These are phyloP conservation scores for Xiphophorus maculatus DNA, from an alignment of 2,113 vertebrate species.

Conservation along the genomic window DNA sequence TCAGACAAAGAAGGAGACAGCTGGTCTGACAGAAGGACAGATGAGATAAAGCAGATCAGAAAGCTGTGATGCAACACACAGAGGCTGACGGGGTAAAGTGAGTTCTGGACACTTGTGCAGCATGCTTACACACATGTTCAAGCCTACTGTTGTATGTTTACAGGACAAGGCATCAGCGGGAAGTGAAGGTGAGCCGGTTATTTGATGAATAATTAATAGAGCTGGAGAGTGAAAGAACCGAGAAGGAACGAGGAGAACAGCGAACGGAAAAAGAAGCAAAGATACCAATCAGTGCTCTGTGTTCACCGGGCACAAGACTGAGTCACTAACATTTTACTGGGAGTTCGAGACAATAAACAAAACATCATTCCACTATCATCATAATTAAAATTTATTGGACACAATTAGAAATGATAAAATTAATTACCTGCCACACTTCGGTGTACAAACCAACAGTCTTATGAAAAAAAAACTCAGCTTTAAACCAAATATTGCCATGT, in stretches of 20 bases:
- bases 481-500: too few relatives aligned
- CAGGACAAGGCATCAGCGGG: background rate
- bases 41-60: slow-evolving; percentile 21
- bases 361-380: too few relatives aligned
- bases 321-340: background rate
- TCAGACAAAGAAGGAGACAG: slow-evolving; percentile 3
- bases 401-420: too few relatives aligned
- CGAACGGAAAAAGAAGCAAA: background rate
- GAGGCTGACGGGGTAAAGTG: background rate
- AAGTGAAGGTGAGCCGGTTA: slow-evolving; percentile 29
- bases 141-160: slow-evolving; percentile 27
- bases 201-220: slow-evolving; percentile 33
- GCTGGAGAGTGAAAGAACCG: background rate
- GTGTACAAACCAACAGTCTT: background rate
- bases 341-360: background rate
- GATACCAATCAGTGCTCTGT: background rate
- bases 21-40: slow-evolving; percentile 20
- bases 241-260: background rate
- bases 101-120: background rate
- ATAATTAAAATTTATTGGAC: too few relatives aligned
- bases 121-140: background rate
- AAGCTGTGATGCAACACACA: slow-evolving; percentile 15
- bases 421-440: too few relatives aligned
- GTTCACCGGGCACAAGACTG: background rate
- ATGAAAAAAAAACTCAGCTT: too few relatives aligned